These are phyloP conservation scores for Melanotaenia pygmaea DNA, from an alignment of 2,797 vertebrate genomes.

Conservation along the genomic window DNA sequence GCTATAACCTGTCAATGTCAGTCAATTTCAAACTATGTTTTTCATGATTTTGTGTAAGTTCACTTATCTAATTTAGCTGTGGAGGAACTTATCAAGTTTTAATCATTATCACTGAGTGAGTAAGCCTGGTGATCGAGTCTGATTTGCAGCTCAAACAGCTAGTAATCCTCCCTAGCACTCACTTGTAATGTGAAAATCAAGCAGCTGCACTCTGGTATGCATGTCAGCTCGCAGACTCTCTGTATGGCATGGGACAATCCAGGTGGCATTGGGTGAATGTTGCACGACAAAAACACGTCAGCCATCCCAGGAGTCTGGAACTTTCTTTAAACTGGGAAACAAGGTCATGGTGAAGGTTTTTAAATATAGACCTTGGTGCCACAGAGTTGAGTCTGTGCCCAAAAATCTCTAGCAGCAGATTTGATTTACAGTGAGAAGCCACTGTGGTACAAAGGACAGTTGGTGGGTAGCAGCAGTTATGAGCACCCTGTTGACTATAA, in stretches of 20 bases:
- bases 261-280: constrained; percentile 61
- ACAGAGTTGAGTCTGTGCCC: constrained; percentile 47
- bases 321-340: constrained; percentile 72
- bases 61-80: background rate
- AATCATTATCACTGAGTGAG: constrained; percentile 57
- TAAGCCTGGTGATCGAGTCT: constrained; percentile 56
- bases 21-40: background rate
- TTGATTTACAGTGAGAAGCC: constrained; percentile 64
- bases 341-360: constrained; percentile 75
- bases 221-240: constrained; percentile 43
- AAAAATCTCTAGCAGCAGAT: constrained; percentile 52
- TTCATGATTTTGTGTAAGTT: background rate
- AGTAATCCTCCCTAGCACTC: constrained; percentile 68
- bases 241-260: constrained; percentile 28
- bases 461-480: constrained; percentile 31
- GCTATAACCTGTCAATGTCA: background rate
- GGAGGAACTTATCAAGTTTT: constrained; percentile 15
- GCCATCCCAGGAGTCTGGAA: constrained; percentile 55
- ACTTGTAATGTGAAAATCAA: constrained; percentile 79
- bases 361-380: constrained; percentile 74
- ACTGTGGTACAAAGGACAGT: constrained; percentile 36
- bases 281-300: constrained; percentile 49
- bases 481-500: constrained; percentile 34
- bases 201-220: constrained; percentile 76
- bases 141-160: constrained; percentile 49